Evolutionary conservation across 2,113 vertebrate species (phyloP).

Genomic region (Nansenia antarctica): DNA sequence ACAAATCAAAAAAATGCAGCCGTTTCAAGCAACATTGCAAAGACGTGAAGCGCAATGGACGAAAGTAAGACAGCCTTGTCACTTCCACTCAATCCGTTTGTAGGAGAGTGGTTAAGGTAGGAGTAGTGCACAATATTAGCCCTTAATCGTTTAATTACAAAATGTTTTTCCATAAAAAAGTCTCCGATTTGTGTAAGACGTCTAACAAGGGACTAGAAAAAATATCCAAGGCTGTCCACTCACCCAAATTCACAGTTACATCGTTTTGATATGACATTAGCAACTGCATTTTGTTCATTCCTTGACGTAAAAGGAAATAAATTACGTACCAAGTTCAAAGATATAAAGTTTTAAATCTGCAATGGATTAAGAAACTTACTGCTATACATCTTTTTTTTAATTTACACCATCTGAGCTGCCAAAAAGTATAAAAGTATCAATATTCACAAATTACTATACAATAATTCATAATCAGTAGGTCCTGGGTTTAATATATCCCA

Average conservation of each 20-base stretch:
- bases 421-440: conserved; percentile 86
- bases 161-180: conserved; percentile 35
- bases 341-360: conserved; percentile 79
- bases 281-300: conserved; percentile 57
- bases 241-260: conserved; percentile 28
- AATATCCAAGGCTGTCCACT: conserved; percentile 47
- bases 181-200: conserved; percentile 15
- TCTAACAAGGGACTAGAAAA: conserved; percentile 25
- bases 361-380: conserved; percentile 85
- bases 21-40: conserved; percentile 49
- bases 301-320: conserved; percentile 75
- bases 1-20: conserved; percentile 46
- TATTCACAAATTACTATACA: conserved; percentile 90
- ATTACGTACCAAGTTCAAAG: conserved; percentile 78
- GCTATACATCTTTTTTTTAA: conserved; percentile 90
- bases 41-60: conserved; percentile 54
- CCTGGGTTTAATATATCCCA: conserved; percentile 75
- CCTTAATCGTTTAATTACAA: conserved; percentile 47
- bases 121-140: conserved; percentile 33
- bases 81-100: conserved; percentile 37
- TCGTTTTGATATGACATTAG: conserved; percentile 62
- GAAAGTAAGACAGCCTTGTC: conserved; percentile 46
- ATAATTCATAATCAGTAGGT: conserved; percentile 82
- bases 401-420: conserved; percentile 98
- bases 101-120: conserved; percentile 24